Evolutionary conservation across 2,797 vertebrate species (phyloP).

Genomic region (Chaetophractus vellerosus): DNA sequence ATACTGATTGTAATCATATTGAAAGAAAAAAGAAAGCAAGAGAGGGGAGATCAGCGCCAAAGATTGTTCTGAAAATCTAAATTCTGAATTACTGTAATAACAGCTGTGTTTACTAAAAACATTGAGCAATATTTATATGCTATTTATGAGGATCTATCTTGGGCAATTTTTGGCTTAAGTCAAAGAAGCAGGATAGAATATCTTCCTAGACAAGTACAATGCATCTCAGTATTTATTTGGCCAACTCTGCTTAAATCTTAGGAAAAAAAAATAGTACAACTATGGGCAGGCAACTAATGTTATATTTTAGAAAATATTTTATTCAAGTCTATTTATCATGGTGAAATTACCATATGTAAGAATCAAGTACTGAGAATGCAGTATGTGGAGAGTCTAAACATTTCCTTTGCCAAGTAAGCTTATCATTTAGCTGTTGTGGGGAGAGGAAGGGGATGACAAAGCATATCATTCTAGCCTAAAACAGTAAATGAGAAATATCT

Average conservation of each 20-base stretch:
- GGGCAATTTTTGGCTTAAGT: not conserved
- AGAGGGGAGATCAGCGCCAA: not conserved
- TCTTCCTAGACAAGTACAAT: not conserved
- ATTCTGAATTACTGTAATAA: slow-evolving; percentile 27
- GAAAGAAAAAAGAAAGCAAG: not conserved
- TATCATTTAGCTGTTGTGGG: not conserved
- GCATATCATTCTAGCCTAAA: not conserved
- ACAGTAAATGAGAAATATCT: not conserved
- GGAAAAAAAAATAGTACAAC: not conserved
- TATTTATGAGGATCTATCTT: not conserved
- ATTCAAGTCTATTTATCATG: not conserved
- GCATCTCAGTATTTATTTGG: not conserved
- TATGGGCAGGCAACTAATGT: not conserved
- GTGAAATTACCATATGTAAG: not conserved
- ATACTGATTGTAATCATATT: not conserved
- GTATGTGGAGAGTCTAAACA: not conserved
- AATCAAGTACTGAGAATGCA: not conserved
- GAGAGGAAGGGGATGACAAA: not conserved
- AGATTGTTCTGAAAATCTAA: not conserved
- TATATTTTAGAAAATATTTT: not conserved
- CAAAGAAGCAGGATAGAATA: not conserved
- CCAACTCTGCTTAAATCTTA: not conserved
- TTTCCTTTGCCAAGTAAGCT: not conserved
- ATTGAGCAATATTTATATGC: not conserved
- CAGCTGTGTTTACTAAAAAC: not conserved